These are phyloP conservation scores for Dasypus novemcinctus DNA, from an alignment of 2,113 vertebrate species.

Conservation along the genomic window DNA sequence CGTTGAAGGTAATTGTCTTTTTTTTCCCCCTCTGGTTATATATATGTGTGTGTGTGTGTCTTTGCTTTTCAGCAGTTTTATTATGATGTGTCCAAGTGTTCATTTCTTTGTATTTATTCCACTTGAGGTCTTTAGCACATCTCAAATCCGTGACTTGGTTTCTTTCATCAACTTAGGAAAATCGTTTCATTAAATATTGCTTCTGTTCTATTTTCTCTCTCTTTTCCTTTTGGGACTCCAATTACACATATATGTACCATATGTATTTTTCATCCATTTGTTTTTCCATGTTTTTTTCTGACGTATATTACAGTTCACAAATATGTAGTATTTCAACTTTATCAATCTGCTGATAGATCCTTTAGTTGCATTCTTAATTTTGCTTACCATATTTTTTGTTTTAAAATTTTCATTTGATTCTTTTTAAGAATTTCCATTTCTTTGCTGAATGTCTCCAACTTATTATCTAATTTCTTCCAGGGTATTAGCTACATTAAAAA, in stretches of 20 bases:
- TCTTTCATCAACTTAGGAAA: conserved; percentile 24
- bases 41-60: neutral
- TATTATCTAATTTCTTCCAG: conserved; percentile 37
- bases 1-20: neutral
- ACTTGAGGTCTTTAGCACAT: neutral
- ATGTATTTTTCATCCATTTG: neutral
- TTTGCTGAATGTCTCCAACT: neutral
- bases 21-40: neutral
- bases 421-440: neutral
- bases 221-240: neutral
- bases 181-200: neutral
- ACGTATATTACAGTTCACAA: neutral
- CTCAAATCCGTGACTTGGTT: neutral
- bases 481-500: neutral
- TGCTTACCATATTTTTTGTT: conserved; percentile 2
- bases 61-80: conserved; percentile 1
- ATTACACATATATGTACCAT: neutral
- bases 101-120: conserved; percentile 4
- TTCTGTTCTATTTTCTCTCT: neutral
- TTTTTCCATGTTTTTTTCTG: conserved; percentile 29
- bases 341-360: neutral
- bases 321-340: neutral
- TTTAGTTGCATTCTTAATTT: neutral
- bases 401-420: conserved; percentile 12
- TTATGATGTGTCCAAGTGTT: neutral